phyloP scores from a whole-genome alignment of 2,888 invertebrate genomes.

The Ochropacha duplaris region DNA sequence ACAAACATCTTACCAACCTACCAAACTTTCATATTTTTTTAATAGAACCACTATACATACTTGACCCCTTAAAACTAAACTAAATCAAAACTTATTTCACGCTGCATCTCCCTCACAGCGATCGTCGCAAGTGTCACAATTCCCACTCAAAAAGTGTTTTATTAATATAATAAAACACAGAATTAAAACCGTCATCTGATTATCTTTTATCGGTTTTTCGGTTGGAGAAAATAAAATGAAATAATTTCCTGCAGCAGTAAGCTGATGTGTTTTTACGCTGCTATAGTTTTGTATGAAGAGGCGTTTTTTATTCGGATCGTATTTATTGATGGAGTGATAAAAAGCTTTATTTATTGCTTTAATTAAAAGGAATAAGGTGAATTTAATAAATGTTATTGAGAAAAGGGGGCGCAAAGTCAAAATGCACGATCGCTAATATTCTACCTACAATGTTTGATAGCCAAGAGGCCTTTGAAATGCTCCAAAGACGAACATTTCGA shows the following conservation, averaged over 20 bases:
- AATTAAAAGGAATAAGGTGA: no score
- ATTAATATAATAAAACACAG: constrained; percentile 42
- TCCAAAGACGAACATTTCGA: no score
- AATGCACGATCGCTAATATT: no score
- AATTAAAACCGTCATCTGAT: constrained; percentile 80
- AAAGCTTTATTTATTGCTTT: constrained; percentile 15
- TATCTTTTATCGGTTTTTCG: constrained; percentile 63
- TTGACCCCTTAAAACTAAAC: background rate
- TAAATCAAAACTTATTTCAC: constrained; percentile 27
- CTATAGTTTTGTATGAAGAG: constrained; percentile 48
- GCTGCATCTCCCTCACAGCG: constrained; percentile 16
- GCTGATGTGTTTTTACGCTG: constrained; percentile 72
- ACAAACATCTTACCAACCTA: no score
- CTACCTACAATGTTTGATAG: no score
- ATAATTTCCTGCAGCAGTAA: constrained; percentile 45
- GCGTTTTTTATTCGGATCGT: constrained; percentile 28
- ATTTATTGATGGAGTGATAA: constrained; percentile 21
- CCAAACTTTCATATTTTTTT: no score
- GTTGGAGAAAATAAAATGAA: constrained; percentile 27
- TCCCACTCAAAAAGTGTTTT: constrained; percentile 60
- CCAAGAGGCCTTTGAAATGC: no score
- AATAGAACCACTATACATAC: no score
- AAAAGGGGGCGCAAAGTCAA: no score
- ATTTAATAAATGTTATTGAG: no score
- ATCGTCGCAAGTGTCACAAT: constrained; percentile 56